Conservation (phyloP, 2,113 vertebrate species). For the Cryptotis parvus region DNA sequence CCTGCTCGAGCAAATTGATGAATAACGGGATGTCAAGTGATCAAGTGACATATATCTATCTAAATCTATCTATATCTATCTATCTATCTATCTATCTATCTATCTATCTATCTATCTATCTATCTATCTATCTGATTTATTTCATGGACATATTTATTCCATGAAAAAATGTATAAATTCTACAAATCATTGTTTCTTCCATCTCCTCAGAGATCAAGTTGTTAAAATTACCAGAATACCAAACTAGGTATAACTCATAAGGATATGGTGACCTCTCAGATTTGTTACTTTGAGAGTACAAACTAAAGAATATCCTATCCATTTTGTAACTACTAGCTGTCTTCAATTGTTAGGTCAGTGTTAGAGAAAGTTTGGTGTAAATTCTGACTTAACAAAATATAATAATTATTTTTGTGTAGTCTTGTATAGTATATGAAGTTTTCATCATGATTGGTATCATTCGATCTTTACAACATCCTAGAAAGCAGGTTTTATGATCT, state of each 20-base stretch:
- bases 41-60: no score
- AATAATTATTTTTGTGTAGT: neutral
- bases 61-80: no score
- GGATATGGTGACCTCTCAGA: neutral
- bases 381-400: neutral
- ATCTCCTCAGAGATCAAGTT: neutral
- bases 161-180: neutral
- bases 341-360: neutral
- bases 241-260: neutral
- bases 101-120: no score
- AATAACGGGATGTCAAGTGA: no score
- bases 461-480: slow-evolving; percentile 11
- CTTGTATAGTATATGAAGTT: neutral
- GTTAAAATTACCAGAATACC: neutral
- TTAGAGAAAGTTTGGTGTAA: slow-evolving; percentile 4
- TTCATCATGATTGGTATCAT: neutral
- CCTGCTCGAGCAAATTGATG: no score
- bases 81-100: no score
- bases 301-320: neutral
- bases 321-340: neutral
- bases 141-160: neutral
- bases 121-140: no score
- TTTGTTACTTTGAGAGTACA: slow-evolving; percentile 29
- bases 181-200: neutral
- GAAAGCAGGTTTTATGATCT: slow-evolving; percentile 5